These are phyloP conservation scores for Bombus waltoni DNA, from an alignment of 1,140 invertebrate genomes.

Conservation along the genomic window DNA sequence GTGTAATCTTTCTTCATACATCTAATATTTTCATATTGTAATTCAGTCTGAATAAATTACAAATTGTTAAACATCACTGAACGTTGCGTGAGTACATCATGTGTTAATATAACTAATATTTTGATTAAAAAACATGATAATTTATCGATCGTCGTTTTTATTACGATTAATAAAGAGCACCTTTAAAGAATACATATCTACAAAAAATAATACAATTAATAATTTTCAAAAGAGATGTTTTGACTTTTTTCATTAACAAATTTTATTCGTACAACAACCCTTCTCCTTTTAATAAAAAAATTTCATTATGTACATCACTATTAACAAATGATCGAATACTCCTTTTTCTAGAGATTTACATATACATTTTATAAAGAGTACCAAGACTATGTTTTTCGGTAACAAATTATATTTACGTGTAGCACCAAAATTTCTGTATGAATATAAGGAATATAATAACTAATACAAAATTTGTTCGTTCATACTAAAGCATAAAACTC, in stretches of 20 bases:
- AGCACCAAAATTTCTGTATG: constrained; percentile 31
- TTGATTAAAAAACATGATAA: not conserved
- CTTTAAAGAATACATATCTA: not conserved
- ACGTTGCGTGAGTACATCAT: not conserved
- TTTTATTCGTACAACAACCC: constrained; percentile 23
- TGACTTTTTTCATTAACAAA: constrained; percentile 4
- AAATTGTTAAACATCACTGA: not conserved
- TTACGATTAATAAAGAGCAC: constrained; percentile 15
- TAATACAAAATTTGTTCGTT: not conserved
- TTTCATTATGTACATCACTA: constrained; percentile 22
- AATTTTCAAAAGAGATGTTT: not conserved
- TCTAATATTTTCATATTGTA: constrained; percentile 23
- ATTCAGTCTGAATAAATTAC: constrained; percentile 11
- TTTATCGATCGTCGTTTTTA: not conserved
- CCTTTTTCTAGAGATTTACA: not conserved
- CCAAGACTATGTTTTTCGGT: not conserved
- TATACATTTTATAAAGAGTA: not conserved
- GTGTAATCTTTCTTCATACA: constrained; percentile 12
- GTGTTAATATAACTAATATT: not conserved
- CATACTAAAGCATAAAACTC: not conserved
- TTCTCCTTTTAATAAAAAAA: constrained; percentile 29
- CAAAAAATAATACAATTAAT: constrained; percentile 5
- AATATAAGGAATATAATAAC: not conserved
- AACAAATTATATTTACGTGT: constrained; percentile 10
- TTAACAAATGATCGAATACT: constrained; percentile 17